These are phyloP conservation scores for Ranitomeya imitator DNA, from an alignment of 2,113 vertebrate species.

Conservation along the genomic window DNA sequence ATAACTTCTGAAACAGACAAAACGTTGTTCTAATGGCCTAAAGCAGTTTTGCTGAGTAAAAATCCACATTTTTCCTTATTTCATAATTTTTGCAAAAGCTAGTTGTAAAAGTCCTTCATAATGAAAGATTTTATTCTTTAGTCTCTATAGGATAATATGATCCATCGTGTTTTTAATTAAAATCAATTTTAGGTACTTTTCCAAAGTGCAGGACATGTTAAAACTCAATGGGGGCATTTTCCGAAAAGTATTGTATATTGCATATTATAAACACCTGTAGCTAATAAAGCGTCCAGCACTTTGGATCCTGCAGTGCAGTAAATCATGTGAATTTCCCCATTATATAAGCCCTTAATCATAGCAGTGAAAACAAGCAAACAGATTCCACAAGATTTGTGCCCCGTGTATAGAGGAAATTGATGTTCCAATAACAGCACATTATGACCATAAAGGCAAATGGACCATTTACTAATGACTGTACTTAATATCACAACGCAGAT, in stretches of 20 bases:
- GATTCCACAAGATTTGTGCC: slow-evolving; percentile 33
- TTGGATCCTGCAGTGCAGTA: slow-evolving; percentile 50
- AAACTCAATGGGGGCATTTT: slow-evolving; percentile 40
- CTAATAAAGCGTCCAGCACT: slow-evolving; percentile 46
- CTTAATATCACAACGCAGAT: background rate
- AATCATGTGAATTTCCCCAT: slow-evolving; percentile 54
- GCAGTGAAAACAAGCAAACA: slow-evolving; percentile 48
- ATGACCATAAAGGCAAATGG: slow-evolving; percentile 40
- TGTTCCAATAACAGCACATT: slow-evolving; percentile 30
- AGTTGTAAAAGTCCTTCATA: background rate
- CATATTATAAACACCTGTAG: slow-evolving; percentile 56
- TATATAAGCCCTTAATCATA: slow-evolving; percentile 52
- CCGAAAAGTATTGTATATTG: slow-evolving; percentile 46
- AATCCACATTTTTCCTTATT: background rate
- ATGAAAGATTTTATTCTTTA: slow-evolving; percentile 3
- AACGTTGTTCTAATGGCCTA: slow-evolving; percentile 22
- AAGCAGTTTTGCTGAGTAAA: background rate
- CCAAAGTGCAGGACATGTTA: slow-evolving; percentile 9
- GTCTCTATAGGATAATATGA: background rate
- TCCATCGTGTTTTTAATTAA: slow-evolving; percentile 27
- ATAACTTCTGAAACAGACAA: slow-evolving; percentile 36
- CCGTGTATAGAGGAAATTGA: slow-evolving; percentile 42
- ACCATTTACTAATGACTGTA: slow-evolving; percentile 35
- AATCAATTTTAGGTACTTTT: slow-evolving; percentile 11
- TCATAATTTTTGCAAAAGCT: background rate